Conservation (phyloP, 2,797 vertebrate species). For the Hoplostethus mediterraneus region DNA sequence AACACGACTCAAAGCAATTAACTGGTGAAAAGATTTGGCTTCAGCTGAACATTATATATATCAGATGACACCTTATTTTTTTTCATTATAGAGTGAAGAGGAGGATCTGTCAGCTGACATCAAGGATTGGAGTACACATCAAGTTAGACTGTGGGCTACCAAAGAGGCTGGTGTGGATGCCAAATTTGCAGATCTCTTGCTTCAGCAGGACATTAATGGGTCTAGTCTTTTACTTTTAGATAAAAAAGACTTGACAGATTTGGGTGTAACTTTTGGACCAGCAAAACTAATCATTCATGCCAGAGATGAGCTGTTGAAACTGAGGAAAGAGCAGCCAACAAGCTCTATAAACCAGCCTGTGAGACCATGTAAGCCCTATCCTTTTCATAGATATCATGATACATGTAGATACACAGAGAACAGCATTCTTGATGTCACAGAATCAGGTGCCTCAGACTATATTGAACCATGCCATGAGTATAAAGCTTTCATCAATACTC, state of each 20-base stretch:
- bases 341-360: conserved; percentile 11
- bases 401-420: conserved; percentile 65
- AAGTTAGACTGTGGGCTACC: conserved; percentile 73
- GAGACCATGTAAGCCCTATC: conserved; percentile 72
- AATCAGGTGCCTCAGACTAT: conserved; percentile 69
- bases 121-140: conserved; percentile 69
- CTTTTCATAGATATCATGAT: conserved; percentile 72
- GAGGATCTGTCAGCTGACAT: conserved; percentile 58
- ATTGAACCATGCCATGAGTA: conserved; percentile 82
- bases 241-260: conserved; percentile 12
- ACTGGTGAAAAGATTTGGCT: too few relatives aligned
- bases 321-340: conserved; percentile 43
- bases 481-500: conserved; percentile 71
- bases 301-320: conserved; percentile 62
- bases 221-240: conserved; percentile 65
- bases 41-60: too few relatives aligned
- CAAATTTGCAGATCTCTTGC: conserved; percentile 58
- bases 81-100: conserved; percentile 47
- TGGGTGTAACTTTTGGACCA: conserved; percentile 65
- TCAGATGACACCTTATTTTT: too few relatives aligned
- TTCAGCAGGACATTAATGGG: conserved; percentile 65
- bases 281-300: conserved; percentile 67
- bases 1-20: too few relatives aligned
- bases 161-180: conserved; percentile 43
- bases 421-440: conserved; percentile 65